Evolutionary conservation across 2,113 vertebrate genomes (phyloP).

Genomic region (Carollia perspicillata): DNA sequence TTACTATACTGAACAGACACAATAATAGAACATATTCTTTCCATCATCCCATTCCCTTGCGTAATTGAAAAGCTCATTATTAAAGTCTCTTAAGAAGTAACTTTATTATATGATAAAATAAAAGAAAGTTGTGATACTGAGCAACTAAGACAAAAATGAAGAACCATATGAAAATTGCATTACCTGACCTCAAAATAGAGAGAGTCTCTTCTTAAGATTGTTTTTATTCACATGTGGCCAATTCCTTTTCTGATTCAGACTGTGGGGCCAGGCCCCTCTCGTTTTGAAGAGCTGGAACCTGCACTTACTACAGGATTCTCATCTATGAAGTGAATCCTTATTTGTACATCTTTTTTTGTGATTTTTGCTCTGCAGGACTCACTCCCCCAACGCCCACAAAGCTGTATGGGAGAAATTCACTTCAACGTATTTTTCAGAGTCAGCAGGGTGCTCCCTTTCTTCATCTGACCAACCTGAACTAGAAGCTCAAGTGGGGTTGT

Average conservation of each 20-base stretch:
- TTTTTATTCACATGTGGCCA: constrained; percentile 48
- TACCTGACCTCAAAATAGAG: constrained; percentile 47
- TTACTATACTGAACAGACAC: neutral
- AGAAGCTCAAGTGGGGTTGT: constrained; percentile 48
- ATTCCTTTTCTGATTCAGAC: constrained; percentile 1
- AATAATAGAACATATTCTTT: constrained; percentile 17
- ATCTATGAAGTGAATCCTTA: constrained; percentile 36
- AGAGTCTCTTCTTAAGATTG: constrained; percentile 43
- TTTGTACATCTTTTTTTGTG: constrained; percentile 46
- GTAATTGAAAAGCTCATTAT: neutral
- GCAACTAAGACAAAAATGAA: neutral
- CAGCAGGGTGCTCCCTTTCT: constrained; percentile 8
- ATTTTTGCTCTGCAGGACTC: constrained; percentile 42
- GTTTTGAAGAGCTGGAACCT: constrained; percentile 48
- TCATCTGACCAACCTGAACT: constrained; percentile 17
- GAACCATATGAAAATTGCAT: neutral
- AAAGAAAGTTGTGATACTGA: neutral
- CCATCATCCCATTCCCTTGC: neutral
- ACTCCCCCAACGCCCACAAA: neutral
- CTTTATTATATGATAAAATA: neutral
- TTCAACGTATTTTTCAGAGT: constrained; percentile 15
- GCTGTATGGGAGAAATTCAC: constrained; percentile 32
- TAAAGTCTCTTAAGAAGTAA: constrained; percentile 27
- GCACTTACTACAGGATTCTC: constrained; percentile 33
- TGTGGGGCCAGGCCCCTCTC: neutral